These are phyloP conservation scores for Eupeodes latifasciatus DNA, from an alignment of 2,888 invertebrate genomes.

Conservation along the genomic window DNA sequence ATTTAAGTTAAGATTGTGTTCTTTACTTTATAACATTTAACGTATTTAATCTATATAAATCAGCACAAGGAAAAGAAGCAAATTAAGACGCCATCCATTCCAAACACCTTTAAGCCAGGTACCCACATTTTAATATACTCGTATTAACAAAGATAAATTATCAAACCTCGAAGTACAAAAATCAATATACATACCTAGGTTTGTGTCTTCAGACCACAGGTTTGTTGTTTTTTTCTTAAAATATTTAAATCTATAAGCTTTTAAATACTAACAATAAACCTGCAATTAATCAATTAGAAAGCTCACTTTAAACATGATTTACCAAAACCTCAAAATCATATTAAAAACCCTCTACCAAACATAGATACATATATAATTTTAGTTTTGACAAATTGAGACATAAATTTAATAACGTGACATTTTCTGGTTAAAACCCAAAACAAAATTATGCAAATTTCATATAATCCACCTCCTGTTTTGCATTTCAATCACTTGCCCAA, in stretches of 20 bases:
- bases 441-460: conserved; percentile 70
- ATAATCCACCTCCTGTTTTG: conserved; percentile 24
- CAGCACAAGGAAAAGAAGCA: too few relatives aligned
- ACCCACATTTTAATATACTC: too few relatives aligned
- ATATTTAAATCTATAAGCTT: conserved; percentile 52
- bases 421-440: conserved; percentile 45
- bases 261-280: conserved; percentile 41
- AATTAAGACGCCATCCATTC: too few relatives aligned
- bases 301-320: conserved; percentile 8
- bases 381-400: conserved; percentile 60
- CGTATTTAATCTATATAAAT: too few relatives aligned
- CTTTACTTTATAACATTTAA: too few relatives aligned
- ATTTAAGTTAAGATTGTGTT: too few relatives aligned
- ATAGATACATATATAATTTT: conserved; percentile 39
- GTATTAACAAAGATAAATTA: not conserved
- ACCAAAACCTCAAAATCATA: not conserved
- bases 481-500: conserved; percentile 37
- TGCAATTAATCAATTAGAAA: conserved; percentile 48
- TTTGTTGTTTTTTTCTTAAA: not conserved
- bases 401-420: conserved; percentile 64
- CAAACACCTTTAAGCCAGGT: too few relatives aligned
- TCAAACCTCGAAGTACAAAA: not conserved
- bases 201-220: not conserved
- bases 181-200: not conserved
- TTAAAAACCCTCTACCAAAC: too few relatives aligned